These are phyloP conservation scores for Blera fallax DNA, from an alignment of 2,888 invertebrate species.

Conservation along the genomic window DNA sequence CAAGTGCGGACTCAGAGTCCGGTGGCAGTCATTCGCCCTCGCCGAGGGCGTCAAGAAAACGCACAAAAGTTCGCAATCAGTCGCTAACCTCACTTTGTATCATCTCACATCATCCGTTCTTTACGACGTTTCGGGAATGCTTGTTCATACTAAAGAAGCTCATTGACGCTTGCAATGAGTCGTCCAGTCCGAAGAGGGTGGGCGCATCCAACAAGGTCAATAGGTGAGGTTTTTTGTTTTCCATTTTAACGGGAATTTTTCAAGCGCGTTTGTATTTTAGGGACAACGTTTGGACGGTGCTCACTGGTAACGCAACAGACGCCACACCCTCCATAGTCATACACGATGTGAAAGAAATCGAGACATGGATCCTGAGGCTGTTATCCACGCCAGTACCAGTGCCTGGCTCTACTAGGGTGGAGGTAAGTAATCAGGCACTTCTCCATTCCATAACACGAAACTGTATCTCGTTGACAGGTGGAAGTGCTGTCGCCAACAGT, in stretches of 20 bases:
- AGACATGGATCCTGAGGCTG: constrained; percentile 98
- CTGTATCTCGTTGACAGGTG: constrained; percentile 77
- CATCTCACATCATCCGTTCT: constrained; percentile 99
- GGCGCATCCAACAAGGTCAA: constrained; percentile 93
- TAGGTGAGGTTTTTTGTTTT: constrained; percentile 84
- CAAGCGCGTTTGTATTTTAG: constrained; percentile 81
- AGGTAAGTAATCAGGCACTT: constrained; percentile 77
- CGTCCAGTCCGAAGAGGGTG: constrained; percentile 92
- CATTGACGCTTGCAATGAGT: constrained; percentile 98
- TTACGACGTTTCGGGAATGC: constrained; percentile 98
- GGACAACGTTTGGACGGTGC: constrained; percentile 97
- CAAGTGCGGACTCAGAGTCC: constrained; percentile 91
- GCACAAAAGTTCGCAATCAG: constrained; percentile 93
- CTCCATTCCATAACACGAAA: constrained; percentile 14
- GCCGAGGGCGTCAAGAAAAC: constrained; percentile 90
- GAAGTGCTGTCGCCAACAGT: constrained; percentile 94
- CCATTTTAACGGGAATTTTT: neutral
- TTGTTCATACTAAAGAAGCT: constrained; percentile 96
- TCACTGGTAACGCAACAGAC: constrained; percentile 92
- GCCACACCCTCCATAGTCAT: constrained; percentile 93
- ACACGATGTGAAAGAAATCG: constrained; percentile 98
- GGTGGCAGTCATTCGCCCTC: constrained; percentile 94
- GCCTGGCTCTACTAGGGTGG: constrained; percentile 95
- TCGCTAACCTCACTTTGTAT: constrained; percentile 98
- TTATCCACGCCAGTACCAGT: constrained; percentile 99